Percentiles rank a stretch among this genome's conserved stretches.
Evolutionary conservation across 2,797 vertebrate species (phyloP).

Genomic region (Oreochromis mossambicus): DNA sequence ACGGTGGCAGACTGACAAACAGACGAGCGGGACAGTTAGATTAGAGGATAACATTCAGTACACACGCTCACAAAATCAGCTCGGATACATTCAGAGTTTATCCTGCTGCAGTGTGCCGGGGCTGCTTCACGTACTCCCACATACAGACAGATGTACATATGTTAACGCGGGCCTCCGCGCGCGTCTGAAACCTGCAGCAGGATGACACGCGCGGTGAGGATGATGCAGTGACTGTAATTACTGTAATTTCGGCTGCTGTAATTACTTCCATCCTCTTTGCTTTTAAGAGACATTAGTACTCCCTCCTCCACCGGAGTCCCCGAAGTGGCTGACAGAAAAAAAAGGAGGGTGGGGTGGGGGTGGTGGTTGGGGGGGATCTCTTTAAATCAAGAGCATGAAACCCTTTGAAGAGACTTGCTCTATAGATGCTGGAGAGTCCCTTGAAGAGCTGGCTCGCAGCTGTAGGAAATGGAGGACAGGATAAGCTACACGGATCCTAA

Average conservation of each 20-base stretch:
- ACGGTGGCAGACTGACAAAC: not conserved
- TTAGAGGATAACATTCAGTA: not conserved
- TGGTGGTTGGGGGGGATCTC: not conserved
- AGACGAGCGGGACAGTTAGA: not conserved
- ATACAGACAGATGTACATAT: not conserved
- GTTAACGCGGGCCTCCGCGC: not conserved
- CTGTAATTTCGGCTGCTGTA: slow-evolving; percentile 55
- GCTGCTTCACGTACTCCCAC: slow-evolving; percentile 1
- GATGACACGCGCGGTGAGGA: slow-evolving; percentile 32
- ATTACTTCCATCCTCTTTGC: slow-evolving; percentile 65
- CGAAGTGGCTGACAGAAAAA: slow-evolving; percentile 45
- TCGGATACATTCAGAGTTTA: not conserved
- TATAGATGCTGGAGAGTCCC: slow-evolving; percentile 24
- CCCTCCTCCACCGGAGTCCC: slow-evolving; percentile 39
- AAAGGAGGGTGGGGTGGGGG: not conserved
- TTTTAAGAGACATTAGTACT: slow-evolving; percentile 51
- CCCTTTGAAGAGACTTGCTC: slow-evolving; percentile 32
- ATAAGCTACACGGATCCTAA: slow-evolving; percentile 3
- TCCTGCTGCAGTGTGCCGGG: slow-evolving; percentile 24
- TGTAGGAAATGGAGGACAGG: slow-evolving; percentile 40
- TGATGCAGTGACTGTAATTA: slow-evolving; percentile 50
- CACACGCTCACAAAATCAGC: not conserved
- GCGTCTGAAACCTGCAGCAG: slow-evolving; percentile 24
- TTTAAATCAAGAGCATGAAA: slow-evolving; percentile 12
- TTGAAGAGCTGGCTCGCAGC: slow-evolving; percentile 39